phyloP scores from a whole-genome alignment of 2,113 vertebrate species.

The Nymphicus hollandicus region DNA sequence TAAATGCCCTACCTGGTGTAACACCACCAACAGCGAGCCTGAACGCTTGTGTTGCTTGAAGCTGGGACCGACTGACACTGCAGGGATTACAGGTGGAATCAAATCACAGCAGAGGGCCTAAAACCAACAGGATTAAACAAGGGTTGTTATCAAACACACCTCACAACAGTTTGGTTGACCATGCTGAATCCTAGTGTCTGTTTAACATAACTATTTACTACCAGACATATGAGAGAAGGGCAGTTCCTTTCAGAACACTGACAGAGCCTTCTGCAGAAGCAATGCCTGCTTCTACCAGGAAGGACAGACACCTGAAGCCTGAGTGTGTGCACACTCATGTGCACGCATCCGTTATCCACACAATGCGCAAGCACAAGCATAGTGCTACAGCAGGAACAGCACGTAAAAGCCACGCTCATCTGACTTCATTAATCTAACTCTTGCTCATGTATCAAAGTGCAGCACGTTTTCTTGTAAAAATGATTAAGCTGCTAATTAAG shows the following conservation, averaged over 20 bases:
- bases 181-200: background rate
- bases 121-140: background rate
- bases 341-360: rapidly evolving
- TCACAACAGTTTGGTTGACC: background rate
- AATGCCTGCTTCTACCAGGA: too few relatives aligned
- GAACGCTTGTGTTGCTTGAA: background rate
- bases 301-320: background rate
- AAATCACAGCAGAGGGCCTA: background rate
- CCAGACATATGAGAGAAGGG: background rate
- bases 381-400: background rate
- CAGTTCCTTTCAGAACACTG: background rate
- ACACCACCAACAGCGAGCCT: background rate
- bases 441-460: conserved; percentile 70
- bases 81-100: background rate
- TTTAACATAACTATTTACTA: background rate
- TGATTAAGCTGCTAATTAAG: conserved; percentile 88
- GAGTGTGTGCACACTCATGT: background rate
- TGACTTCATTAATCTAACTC: conserved; percentile 72
- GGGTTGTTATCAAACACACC: background rate
- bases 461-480: conserved; percentile 78
- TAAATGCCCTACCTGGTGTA: background rate
- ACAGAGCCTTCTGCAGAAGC: background rate
- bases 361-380: background rate
- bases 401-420: background rate
- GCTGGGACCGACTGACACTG: background rate